These are phyloP conservation scores for Australoheros scitulus DNA, from an alignment of 2,113 vertebrate species.

Conservation along the genomic window DNA sequence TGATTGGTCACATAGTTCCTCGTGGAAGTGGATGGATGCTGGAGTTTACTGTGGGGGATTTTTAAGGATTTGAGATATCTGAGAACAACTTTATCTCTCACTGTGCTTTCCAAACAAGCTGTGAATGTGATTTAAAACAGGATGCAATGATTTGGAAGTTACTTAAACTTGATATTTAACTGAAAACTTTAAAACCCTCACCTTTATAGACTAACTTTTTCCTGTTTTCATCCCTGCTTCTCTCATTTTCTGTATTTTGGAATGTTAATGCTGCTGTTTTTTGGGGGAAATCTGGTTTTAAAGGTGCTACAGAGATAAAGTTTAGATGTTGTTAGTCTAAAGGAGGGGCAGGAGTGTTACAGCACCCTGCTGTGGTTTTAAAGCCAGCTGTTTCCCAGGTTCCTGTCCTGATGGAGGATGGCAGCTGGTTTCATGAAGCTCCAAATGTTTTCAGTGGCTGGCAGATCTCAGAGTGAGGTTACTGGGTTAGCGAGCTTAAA, in stretches of 20 bases:
- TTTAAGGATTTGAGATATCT: not conserved
- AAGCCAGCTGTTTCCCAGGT: too few relatives aligned
- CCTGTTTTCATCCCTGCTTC: too few relatives aligned
- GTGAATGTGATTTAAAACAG: not conserved
- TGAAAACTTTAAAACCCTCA: too few relatives aligned
- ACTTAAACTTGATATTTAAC: not conserved
- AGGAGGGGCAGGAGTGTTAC: not conserved
- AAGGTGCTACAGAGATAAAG: not conserved
- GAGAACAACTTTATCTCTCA: not conserved
- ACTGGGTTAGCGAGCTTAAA: not conserved
- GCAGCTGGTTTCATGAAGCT: too few relatives aligned
- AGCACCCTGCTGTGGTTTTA: not conserved
- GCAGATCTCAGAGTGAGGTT: not conserved
- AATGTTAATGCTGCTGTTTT: too few relatives aligned
- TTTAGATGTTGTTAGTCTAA: not conserved
- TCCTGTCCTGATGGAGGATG: not conserved
- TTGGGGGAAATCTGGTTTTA: not conserved
- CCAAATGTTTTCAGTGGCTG: not conserved
- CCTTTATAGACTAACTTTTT: too few relatives aligned
- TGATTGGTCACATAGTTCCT: not conserved
- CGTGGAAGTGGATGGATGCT: not conserved
- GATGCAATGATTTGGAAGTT: not conserved
- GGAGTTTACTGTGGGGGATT: not conserved
- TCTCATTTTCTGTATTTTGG: too few relatives aligned
- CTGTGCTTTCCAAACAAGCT: too few relatives aligned